Base-by-base conservation (phyloP, 2,113 vertebrate genomes). In the Brachyistius frenatus region DNA sequence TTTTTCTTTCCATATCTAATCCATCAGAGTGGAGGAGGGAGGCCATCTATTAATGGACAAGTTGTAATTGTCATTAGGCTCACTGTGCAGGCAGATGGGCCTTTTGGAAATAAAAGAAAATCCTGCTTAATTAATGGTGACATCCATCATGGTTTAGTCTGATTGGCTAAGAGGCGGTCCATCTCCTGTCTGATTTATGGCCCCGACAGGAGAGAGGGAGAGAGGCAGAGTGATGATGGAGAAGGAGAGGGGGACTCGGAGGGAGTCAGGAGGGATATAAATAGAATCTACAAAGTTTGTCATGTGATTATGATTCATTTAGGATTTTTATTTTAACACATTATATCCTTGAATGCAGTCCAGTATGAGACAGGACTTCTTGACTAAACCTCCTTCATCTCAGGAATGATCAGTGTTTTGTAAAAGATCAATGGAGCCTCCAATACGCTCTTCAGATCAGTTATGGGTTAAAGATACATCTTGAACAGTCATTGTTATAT, bases 21-120 rank as follows among this genome's bases (percentile, higher is more conserved):
- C 55, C 76, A 78, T 85, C 66, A 76, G 72, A 54, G 81, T 36
- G 64, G 41, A 77, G 72, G 69, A 77, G 61, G 66, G 79, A 68
- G 75, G 73, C 52, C 67, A 85, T 86, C 80, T 69, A 78, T 87
- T 88, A 85, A 84, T 73, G 75, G 68, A 74, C 60, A 72, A 77
- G 79, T 61, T 84, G 76, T 81, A 81, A 83, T 83, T 75, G 87
- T 81, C 82, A 76, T 81, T 84, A 81, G 81, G 65, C 60, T 58
- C 68, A 60, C 80, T 60, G 49, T 80, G 57, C 73, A 65, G 68
- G 73, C 66, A 85, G 81, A 89, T 76, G 78, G 80, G 79, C 67
- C 77, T 83, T 81, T 75, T 75, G 69, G 77, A 90, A 89, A 88
- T 86, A 85, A 86, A 90, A 81, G 80, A 90, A 90, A 89, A 85